Evolutionary conservation across 2,888 invertebrate genomes (phyloP).

Genomic region (Drosophila pegasa): DNA sequence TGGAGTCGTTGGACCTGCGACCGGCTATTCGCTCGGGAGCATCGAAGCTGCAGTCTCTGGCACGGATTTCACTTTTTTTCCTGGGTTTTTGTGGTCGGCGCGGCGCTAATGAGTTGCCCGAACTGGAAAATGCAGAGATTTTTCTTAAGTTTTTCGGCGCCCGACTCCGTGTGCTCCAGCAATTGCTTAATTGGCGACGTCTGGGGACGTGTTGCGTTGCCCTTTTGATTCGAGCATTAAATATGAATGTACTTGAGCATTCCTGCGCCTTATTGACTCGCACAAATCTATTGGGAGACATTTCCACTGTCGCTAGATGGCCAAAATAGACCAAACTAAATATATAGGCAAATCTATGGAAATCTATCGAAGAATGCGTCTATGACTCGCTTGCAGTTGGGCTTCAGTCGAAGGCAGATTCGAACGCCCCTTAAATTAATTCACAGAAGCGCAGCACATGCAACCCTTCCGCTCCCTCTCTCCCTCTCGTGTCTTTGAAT

Average conservation of each 20-base stretch:
- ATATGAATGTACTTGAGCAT: constrained; percentile 47
- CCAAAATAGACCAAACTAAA: constrained; percentile 10
- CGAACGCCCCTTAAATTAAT: constrained; percentile 80
- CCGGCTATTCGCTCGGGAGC: constrained; percentile 55
- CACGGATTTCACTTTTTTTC: constrained; percentile 32
- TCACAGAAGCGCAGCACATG: constrained; percentile 61
- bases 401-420: constrained; percentile 72
- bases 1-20: constrained; percentile 34
- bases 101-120: constrained; percentile 49
- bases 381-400: background rate
- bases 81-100: constrained; percentile 26
- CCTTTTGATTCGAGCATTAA: constrained; percentile 60
- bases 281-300: constrained; percentile 58
- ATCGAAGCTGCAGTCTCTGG: constrained; percentile 28
- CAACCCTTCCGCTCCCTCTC: constrained; percentile 9
- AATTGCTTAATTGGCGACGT: constrained; percentile 77
- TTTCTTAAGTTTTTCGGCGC: constrained; percentile 16
- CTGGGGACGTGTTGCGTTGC: constrained; percentile 71
- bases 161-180: constrained; percentile 35
- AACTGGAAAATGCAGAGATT: constrained; percentile 35
- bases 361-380: background rate
- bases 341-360: background rate
- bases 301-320: constrained; percentile 34
- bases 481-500: constrained; percentile 8
- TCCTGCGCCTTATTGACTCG: constrained; percentile 40